Evolutionary conservation across 2,888 invertebrate genomes (phyloP), one percentile per base, ranked within the genome.

Genomic region (Thecocarcelia acutangulata): DNA sequence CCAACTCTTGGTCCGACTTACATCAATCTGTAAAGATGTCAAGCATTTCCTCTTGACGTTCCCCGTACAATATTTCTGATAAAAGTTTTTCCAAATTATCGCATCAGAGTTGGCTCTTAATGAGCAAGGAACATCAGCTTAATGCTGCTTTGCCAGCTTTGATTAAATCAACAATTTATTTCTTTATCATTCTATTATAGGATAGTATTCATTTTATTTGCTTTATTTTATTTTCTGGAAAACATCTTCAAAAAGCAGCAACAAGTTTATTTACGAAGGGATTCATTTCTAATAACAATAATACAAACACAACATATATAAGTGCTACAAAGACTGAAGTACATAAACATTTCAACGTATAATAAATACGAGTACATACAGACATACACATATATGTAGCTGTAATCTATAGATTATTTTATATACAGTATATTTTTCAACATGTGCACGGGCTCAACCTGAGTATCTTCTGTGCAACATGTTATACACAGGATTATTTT

Each of bases 261-360:
- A 66, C 66, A 66, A 66, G 66, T 66, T 8, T 66, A 37, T 66
- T 50, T 64, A 50, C 37, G 15, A 13, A 50, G 33, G 15, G 40
- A 50, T 17, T 50, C 0, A 11, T n/a, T 64, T 37, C 17, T 40
- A 12, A 9, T 4, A 11, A 37, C 5, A 58, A 37, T 21, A 50
- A 6, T 11, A 9, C 12, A 33, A 15, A 63, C 3, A 13, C 12
- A 46, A 63, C 15, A 61, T 3, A 44, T 11, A 9, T 8, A 33
- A 33, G 1, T 9, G 8, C 9, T n/a, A 33, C 33, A 8, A 33
- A 8, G 8, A 5, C 33, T 8, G 9, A 33, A 40, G 40, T 12
- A 40, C 6, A 40, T 42, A 19, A 42, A 42, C 24, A 11, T 61
- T 15, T 28, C 9, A 0, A 61, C 21, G 13, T 21, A 28, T 21